Base-by-base conservation (phyloP, 2,888 invertebrate genomes). In the Aphidoletes aphidimyza region DNA sequence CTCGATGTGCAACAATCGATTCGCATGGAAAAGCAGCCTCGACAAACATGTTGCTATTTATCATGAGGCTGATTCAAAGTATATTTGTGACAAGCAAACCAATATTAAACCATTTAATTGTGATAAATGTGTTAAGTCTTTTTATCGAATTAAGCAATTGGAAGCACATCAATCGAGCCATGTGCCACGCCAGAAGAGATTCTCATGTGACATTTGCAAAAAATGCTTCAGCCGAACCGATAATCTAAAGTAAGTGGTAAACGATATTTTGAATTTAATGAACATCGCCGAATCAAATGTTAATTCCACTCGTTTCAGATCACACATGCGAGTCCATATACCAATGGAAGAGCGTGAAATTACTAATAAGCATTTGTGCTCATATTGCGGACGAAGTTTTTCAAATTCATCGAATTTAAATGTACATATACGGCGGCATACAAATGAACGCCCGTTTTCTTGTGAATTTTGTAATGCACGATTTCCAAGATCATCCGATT, bases 361-460 rank as follows among this genome's bases (percentile, higher is more conserved):
- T 85, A 86, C 87, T 22, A 89, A 90, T 5, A 92, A 91, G 81
- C 92, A 91, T 84, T 88, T 93, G 5, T 93, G 93, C 85, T 90
- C 92, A 5, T 93, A 92, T 87, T 93, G 93, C 86, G 93, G 93
- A 0, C 90, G 92, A 19, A 91, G 92, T 9, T 92, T 93, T 86
- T 91, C 92, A 37, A 93, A 92, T 86, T 92, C 92, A 0, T 93
- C 93, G 0, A 93, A 93, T 87, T 89, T 93, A 17, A 92, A 92
- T 26, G 92, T 94, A 1, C 94, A 94, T 86, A 93, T 93, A 92
- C 91, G 93, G 0, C 90, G 93, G 0, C 94, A 94, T 86, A 94
- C 93, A 93, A 93, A 86, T 93, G 93, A 86, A n/a, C n/a, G n/a
- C n/a, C 93, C 93, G 0, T 93, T 92, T 86, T 92, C 92, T 87